A percentile compares a stretch with the other conserved stretches of the same genome.
Evolutionary conservation across 2,888 invertebrate species (phyloP).

Genomic region (Hypercompe scribonia): DNA sequence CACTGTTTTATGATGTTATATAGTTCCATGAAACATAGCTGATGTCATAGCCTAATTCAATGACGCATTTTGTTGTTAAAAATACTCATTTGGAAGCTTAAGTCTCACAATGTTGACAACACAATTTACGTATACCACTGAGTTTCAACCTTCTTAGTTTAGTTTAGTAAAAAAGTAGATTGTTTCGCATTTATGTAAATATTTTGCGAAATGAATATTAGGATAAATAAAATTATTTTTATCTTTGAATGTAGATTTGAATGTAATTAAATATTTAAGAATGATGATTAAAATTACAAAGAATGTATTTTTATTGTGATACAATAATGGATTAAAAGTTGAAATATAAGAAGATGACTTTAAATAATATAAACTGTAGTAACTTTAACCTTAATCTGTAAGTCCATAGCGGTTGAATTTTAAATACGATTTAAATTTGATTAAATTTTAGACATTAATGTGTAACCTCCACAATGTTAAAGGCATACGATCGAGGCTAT

Average conservation of each 20-base stretch:
- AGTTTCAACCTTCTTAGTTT: slow-evolving; percentile 41
- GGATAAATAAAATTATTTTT: not conserved
- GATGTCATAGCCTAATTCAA: slow-evolving; percentile 39
- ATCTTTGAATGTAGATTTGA: not conserved
- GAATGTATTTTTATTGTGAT: not conserved
- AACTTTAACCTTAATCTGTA: not conserved
- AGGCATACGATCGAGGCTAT: slow-evolving; percentile 30
- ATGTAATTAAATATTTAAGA: not conserved
- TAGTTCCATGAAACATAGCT: slow-evolving; percentile 20
- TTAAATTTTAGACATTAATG: not conserved
- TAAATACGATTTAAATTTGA: too few relatives aligned
- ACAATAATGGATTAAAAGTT: not conserved
- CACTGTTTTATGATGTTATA: not conserved
- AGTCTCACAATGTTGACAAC: slow-evolving; percentile 24
- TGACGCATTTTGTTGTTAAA: slow-evolving; percentile 26
- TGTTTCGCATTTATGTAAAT: slow-evolving; percentile 39
- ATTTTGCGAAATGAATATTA: slow-evolving; percentile 24
- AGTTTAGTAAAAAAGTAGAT: slow-evolving; percentile 39
- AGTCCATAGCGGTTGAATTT: too few relatives aligned
- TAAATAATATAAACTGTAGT: not conserved
- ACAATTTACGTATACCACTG: slow-evolving; percentile 34
- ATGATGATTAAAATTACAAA: slow-evolving; percentile 16
- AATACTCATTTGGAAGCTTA: slow-evolving; percentile 24
- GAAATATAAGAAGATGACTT: not conserved
- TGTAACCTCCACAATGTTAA: slow-evolving; percentile 3